Base-by-base conservation (phyloP, 2,888 invertebrate genomes). In the Pogonocherus hispidulus region DNA sequence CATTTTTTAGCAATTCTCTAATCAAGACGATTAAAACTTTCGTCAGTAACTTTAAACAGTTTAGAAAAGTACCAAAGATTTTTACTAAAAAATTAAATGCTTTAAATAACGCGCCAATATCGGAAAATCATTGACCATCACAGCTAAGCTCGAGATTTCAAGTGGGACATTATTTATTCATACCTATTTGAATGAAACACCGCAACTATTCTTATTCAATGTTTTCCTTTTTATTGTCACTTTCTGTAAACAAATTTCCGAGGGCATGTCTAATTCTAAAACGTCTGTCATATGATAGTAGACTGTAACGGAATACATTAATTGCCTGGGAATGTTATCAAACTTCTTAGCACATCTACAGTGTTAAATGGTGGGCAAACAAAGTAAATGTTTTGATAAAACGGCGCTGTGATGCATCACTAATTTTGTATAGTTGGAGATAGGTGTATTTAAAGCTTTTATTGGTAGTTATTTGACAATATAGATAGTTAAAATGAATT, bases 291-390 rank as follows among this genome's bases (percentile, higher is more conserved):
- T 55, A 19, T 59, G 51, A 66, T 19, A 9, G 51, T 41, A 19
- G 27, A 52, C 52, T 37, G 18, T 44, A 57, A 51, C 49, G 54
- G 44, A 44, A 46, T 47, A 49, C 67, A 60, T 46, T 71, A 69
- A 71, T 64, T 66, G 65, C 69, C 69, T 70, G 70, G 67, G 73
- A 70, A 69, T 68, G 69, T 69, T 69, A 64, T 64, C 54, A 54
- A 63, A 63, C 66, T 68, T 63, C 67, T 69, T 69, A 67, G 67
- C 70, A 66, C 70, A 47, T 69, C 52, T 23, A 37, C 35, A 47
- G 68, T 63, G 70, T 69, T 73, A 73, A 73, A 67, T 59, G 67
- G 22, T 47, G 44, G 59, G 63, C 65, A 69, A 72, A 72, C 49
- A 70, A 59, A 60, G 51, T 63, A 59, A 63, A 67, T 44, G 56